Base-by-base conservation (phyloP, 2,888 invertebrate species). In the Junonia oenone region DNA sequence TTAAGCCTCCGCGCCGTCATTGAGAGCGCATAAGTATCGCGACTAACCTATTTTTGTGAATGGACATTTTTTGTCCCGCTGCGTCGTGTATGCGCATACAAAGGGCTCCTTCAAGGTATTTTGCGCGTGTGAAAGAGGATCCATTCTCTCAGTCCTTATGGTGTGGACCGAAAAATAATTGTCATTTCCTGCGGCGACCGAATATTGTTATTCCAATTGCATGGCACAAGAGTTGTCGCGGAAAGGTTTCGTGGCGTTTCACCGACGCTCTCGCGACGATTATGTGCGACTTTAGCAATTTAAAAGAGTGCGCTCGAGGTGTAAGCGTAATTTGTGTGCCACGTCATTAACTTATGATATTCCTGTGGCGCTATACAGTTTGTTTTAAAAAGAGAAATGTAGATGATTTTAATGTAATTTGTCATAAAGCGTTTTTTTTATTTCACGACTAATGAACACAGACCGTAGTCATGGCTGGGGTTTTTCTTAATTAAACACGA, bases 1-100 rank as follows among this genome's bases (percentile, higher is more conserved):
- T 50, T 58, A 38, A 51, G 56, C 48, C 54, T 45, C 46, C 43
- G 27, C 56, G 37, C 37, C 49, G 58, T 33, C 55, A 60, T 51
- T 51, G 54, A 51, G 55, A 43, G 38, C 59, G 55, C 59, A 58
- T 60, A 58, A 71, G 73, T 78, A 83, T 80, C 74, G 81, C 81
- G 75, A 79, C 80, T 82, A 88, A 88, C 87, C 85, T 85, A 90
- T 88, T 83, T 90, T 88, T 80, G 83, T 90, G 89, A 90, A 91
- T 90, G 90, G 85, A 71, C 65, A 72, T 84, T 87, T 88, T 87
- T 88, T 85, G 76, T 74, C 69, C 67, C 69, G 68, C 64, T 68
- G 68, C 71, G 73, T 71, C 78, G 71, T 74, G 73, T 71, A 71
- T 68, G 61, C 61, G 63, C 63, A 65, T 66, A 88, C 85, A 89